Evolutionary conservation across 2,888 invertebrate species (phyloP).

Genomic region (Elysia crispata): DNA sequence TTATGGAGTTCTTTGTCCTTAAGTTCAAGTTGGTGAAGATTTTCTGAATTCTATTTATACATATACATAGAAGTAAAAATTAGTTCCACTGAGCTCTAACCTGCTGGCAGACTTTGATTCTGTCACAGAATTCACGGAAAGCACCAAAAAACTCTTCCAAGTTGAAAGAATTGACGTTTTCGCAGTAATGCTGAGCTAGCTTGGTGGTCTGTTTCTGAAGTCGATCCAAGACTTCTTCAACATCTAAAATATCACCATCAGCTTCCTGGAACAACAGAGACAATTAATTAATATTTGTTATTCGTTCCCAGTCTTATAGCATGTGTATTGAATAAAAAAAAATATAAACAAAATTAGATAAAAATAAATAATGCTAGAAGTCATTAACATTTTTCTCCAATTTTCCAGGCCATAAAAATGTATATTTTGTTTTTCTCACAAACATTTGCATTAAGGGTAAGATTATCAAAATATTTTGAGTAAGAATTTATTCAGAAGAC

Average conservation of each 20-base stretch:
- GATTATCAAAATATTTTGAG: too few relatives aligned
- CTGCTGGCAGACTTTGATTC: constrained; percentile 76
- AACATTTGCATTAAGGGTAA: too few relatives aligned
- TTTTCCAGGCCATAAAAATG: background rate
- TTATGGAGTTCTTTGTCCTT: too few relatives aligned
- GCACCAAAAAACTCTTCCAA: constrained; percentile 95
- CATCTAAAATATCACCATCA: constrained; percentile 64
- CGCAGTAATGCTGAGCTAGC: constrained; percentile 95
- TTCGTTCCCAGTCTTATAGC: too few relatives aligned
- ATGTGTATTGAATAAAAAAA: too few relatives aligned
- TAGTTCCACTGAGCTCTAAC: constrained; percentile 57
- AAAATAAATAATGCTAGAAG: background rate
- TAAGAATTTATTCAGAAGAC: too few relatives aligned
- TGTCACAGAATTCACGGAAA: constrained; percentile 90
- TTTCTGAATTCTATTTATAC: too few relatives aligned
- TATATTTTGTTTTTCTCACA: background rate
- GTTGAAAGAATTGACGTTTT: constrained; percentile 92
- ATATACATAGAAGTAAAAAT: too few relatives aligned
- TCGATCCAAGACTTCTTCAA: constrained; percentile 65
- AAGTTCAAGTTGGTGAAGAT: too few relatives aligned
- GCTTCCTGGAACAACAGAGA: constrained; percentile 60
- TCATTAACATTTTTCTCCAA: background rate
- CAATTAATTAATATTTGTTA: too few relatives aligned
- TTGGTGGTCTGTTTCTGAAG: constrained; percentile 81
- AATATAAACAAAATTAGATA: too few relatives aligned